Percentiles rank a stretch among this genome's conserved stretches.
Conservation (phyloP, 2,113 vertebrate species). For the Ranitomeya imitator region DNA sequence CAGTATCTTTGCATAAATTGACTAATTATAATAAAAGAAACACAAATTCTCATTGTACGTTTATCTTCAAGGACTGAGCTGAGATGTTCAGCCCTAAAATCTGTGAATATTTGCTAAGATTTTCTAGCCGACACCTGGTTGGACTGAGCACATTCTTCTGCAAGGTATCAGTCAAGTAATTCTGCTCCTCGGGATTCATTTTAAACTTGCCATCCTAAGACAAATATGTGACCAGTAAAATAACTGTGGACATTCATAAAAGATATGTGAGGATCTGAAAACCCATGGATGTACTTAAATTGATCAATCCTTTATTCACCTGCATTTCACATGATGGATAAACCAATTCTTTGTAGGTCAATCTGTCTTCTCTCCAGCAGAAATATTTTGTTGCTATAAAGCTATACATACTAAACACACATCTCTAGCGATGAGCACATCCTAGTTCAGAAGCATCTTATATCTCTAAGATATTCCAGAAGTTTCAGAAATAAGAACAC, state of each 20-base stretch:
- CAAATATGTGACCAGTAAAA: conserved; percentile 53
- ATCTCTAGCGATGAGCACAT: conserved; percentile 21
- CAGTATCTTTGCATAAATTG: too few relatives aligned
- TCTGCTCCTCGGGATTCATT: conserved; percentile 13
- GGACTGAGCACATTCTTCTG: conserved; percentile 5
- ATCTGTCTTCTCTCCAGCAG: conserved; percentile 48
- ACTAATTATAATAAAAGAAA: too few relatives aligned
- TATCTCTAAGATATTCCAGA: accelerated
- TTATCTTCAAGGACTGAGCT: background rate
- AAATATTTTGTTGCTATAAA: conserved; percentile 57
- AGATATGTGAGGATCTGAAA: conserved; percentile 52
- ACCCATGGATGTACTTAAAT: conserved; percentile 50
- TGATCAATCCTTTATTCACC: conserved; percentile 53
- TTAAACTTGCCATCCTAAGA: conserved; percentile 51
- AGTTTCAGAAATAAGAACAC: conserved; percentile 20
- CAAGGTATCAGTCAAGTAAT: background rate
- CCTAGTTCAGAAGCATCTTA: conserved; percentile 1
- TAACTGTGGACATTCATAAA: conserved; percentile 40
- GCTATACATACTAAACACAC: background rate
- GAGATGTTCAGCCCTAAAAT: background rate
- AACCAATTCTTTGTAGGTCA: conserved; percentile 44
- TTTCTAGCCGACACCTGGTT: background rate
- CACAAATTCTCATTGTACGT: background rate
- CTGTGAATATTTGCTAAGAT: background rate
- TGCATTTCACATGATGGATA: conserved; percentile 27